Base-by-base conservation (phyloP, 37 sponge, comb jelly and placozoan genomes). In the Ianthella basta region DNA sequence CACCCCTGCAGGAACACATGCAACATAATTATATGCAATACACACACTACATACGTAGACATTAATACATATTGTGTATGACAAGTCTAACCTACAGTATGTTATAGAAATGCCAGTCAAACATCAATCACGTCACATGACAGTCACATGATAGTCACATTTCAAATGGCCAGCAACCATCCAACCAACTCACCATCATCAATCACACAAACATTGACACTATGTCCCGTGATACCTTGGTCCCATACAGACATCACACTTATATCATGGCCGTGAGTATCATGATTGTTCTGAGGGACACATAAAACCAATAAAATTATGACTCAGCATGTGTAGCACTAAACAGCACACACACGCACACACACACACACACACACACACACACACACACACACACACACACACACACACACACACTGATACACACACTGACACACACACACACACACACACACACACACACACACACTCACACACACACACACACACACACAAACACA, bases 1-100 rank as follows among this genome's bases (percentile, higher is more conserved):
- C 60, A 91, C 38, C 53, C 89, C 89, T 89, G 36, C 59, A 57
- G 56, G 6, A 6, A 15, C 24, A n/a, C 25, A 19, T 41, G 50
- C 35, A 72, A 6, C 21, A 25, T 15, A 32, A 34, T 1, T 16
- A 50, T 37, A 34, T 18, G 27, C 29, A 3, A 10, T 10, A 63
- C 2, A 63, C 10, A 63, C 65, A 29, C 12, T 10, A 63, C 65
- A 63, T 29, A 5, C n/a, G n/a, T n/a, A n/a, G n/a, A n/a, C n/a
- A 63, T 5, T 10, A 44, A 44, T 44, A 44, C 50, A 44, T 44
- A 44, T 44, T 3, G 3, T 8, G 8, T 8, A 27, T 61, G 29
- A 29, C 25, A 2, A 61, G 27, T 10, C 2, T 10, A 61, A 6
- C n/a, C n/a, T n/a, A n/a, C n/a, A n/a, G n/a, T n/a, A n/a, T n/a